A percentile compares a stretch with the other conserved stretches of the same genome.
Evolutionary conservation across 2,888 invertebrate genomes (phyloP).

Genomic region (Diarsia rubi): DNA sequence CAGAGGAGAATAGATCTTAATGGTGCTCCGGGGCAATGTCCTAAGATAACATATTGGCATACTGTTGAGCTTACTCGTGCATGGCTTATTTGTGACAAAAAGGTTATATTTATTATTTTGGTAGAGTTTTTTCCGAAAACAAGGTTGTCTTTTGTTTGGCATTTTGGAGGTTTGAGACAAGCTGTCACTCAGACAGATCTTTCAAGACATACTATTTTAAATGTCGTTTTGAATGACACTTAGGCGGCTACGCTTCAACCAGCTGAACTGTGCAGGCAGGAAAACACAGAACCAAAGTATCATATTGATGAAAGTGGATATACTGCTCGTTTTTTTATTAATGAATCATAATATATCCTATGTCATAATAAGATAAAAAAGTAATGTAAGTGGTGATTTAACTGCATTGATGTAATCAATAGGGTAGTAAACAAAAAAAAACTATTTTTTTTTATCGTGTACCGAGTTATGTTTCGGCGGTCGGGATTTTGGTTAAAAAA

Average conservation of each 20-base stretch:
- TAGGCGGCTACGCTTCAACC: too few relatives aligned
- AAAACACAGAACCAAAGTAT: too few relatives aligned
- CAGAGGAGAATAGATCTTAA: constrained; percentile 3
- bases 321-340: too few relatives aligned
- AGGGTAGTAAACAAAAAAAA: too few relatives aligned
- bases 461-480: neutral
- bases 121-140: neutral
- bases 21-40: constrained; percentile 9
- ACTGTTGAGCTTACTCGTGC: constrained; percentile 9
- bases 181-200: neutral
- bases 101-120: neutral
- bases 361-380: neutral
- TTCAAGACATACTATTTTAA: too few relatives aligned
- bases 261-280: neutral
- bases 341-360: too few relatives aligned
- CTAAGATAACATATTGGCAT: constrained; percentile 11
- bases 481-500: too few relatives aligned
- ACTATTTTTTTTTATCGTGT: too few relatives aligned
- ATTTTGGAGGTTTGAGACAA: neutral
- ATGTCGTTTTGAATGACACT: too few relatives aligned
- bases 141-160: neutral
- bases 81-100: neutral
- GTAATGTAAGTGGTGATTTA: neutral
- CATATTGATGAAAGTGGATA: too few relatives aligned
- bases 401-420: neutral